A percentile compares a stretch with the other conserved stretches of the same genome.
These are phyloP conservation scores for Dascyllus trimaculatus DNA, from an alignment of 2,113 vertebrate species.

Conservation along the genomic window DNA sequence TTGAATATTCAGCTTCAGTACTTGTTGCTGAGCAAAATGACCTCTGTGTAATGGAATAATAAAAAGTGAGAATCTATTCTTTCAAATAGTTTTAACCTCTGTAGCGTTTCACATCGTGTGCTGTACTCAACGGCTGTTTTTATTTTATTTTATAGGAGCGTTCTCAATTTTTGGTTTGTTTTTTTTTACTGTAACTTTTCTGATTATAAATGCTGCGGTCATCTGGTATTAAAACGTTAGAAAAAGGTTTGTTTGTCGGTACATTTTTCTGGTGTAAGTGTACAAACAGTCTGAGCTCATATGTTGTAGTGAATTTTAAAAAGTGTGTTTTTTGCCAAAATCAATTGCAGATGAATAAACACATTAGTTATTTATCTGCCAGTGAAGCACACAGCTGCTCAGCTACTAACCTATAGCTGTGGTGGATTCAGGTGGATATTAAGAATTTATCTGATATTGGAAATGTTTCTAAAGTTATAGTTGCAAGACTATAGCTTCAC, in stretches of 20 bases:
- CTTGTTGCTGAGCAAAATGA: conserved; percentile 1
- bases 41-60: not conserved
- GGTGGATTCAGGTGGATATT: too few species aligned
- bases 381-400: too few species aligned
- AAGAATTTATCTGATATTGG: too few species aligned
- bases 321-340: too few species aligned
- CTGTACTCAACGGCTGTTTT: conserved; percentile 21
- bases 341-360: too few species aligned
- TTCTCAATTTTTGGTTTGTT: conserved; percentile 13
- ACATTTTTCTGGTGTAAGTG: not conserved
- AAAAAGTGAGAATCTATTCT: not conserved
- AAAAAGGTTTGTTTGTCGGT: conserved; percentile 1
- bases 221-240: conserved; percentile 59
- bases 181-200: conserved; percentile 56
- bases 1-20: conserved; percentile 8
- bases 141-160: conserved; percentile 36
- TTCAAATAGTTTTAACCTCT: conserved; percentile 18
- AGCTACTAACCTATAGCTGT: too few species aligned
- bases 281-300: not conserved
- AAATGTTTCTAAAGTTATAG: too few species aligned
- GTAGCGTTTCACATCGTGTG: conserved; percentile 28
- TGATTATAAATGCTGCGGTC: conserved; percentile 61
- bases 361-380: too few species aligned
- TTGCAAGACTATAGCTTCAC: too few species aligned
- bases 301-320: not conserved